Evolutionary conservation across 2,888 invertebrate species (phyloP).

Genomic region (Microplitis deprimator): DNA sequence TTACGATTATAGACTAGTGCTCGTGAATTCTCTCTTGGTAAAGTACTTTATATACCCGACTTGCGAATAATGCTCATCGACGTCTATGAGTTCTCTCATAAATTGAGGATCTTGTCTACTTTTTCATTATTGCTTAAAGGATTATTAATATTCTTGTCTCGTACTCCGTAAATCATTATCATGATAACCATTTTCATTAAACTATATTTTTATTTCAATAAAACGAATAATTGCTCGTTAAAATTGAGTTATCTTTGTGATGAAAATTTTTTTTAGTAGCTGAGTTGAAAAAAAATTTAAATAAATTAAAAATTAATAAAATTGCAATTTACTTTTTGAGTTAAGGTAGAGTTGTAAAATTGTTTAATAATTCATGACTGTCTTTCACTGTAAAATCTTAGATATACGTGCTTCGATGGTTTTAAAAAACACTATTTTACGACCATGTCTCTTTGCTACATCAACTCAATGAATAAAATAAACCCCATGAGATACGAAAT

Average conservation of each 20-base stretch:
- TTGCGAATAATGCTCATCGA: slow-evolving; percentile 11
- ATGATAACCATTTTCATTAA: background rate
- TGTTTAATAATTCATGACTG: background rate
- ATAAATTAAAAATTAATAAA: background rate
- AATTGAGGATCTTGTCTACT: background rate
- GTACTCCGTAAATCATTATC: background rate
- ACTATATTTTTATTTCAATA: background rate
- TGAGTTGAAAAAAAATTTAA: background rate
- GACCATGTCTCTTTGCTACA: background rate
- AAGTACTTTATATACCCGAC: slow-evolving; percentile 8
- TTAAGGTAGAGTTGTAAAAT: background rate
- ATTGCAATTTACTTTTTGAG: background rate
- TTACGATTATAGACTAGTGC: slow-evolving; percentile 31
- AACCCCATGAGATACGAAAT: background rate
- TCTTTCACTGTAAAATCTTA: background rate
- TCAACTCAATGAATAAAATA: slow-evolving; percentile 15
- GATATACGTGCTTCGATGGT: background rate
- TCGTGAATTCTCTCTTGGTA: slow-evolving; percentile 15
- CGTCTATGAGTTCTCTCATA: slow-evolving; percentile 14
- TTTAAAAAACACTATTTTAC: background rate
- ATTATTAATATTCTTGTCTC: slow-evolving; percentile 8
- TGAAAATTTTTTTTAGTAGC: background rate
- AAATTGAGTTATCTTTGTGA: background rate
- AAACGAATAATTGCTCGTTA: background rate
- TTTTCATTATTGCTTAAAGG: background rate